phyloP scores from a whole-genome alignment of 2,888 invertebrate genomes.

The Seladonia tumulorum region DNA sequence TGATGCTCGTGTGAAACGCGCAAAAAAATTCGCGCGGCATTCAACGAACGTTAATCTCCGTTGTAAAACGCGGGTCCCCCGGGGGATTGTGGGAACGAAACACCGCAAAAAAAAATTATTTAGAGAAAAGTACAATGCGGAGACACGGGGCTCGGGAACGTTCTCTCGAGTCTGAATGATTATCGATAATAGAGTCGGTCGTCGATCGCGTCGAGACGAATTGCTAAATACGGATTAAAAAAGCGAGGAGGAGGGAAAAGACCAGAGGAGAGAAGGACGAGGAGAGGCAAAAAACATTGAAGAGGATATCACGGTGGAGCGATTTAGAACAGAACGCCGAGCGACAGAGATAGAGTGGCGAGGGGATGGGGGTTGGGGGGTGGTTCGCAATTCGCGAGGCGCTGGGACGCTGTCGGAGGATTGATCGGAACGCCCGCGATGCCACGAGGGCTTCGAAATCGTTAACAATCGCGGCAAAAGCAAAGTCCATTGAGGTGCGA shows the following conservation, averaged over 20 bases:
- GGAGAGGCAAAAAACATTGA: slow-evolving; percentile 53
- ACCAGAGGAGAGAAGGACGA: not conserved
- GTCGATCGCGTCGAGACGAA: slow-evolving; percentile 64
- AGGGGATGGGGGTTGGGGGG: not conserved
- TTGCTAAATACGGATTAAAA: slow-evolving; percentile 76
- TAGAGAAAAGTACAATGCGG: not conserved
- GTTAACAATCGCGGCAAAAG: slow-evolving; percentile 80
- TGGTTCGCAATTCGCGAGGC: not conserved
- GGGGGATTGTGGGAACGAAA: not conserved
- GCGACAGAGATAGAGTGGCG: not conserved
- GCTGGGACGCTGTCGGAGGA: slow-evolving; percentile 20
- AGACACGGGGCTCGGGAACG: slow-evolving; percentile 4
- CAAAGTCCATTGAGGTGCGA: slow-evolving; percentile 79
- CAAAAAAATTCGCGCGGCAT: no score
- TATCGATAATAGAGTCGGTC: slow-evolving; percentile 49
- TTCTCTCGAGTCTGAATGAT: slow-evolving; percentile 37
- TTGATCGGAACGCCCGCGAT: slow-evolving; percentile 64
- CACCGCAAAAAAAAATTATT: slow-evolving; percentile 25
- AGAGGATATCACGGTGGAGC: slow-evolving; percentile 74
- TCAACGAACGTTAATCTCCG: not conserved
- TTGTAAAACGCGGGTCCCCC: not conserved
- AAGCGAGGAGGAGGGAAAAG: slow-evolving; percentile 16
- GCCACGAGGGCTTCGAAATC: slow-evolving; percentile 74
- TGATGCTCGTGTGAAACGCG: no score
- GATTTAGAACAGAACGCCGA: slow-evolving; percentile 76